These are phyloP conservation scores for Xyliphius kryptos DNA, from an alignment of 2,113 vertebrate genomes.

Conservation along the genomic window DNA sequence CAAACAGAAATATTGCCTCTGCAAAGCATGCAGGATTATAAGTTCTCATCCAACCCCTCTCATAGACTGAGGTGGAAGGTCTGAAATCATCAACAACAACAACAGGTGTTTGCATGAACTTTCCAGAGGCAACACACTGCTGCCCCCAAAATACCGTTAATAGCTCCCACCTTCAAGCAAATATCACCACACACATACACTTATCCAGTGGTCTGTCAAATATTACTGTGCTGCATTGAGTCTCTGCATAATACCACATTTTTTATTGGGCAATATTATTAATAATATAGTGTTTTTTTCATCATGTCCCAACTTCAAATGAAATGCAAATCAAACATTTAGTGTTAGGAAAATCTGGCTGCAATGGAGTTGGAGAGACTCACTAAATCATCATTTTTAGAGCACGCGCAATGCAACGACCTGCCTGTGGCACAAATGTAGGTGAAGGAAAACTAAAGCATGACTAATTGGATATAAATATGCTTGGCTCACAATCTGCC, in stretches of 20 bases:
- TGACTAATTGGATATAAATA: conserved; percentile 42
- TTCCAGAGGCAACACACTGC: not conserved
- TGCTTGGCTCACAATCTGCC: conserved; percentile 6
- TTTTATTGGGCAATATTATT: not conserved
- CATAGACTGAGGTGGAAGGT: not conserved
- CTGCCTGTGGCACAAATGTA: conserved; percentile 9
- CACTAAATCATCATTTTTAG: conserved; percentile 33
- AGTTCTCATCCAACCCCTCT: not conserved
- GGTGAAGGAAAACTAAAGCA: conserved; percentile 33
- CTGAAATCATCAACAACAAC: not conserved
- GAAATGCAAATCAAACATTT: conserved; percentile 4
- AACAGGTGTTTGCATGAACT: not conserved
- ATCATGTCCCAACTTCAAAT: not conserved
- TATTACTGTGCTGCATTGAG: not conserved
- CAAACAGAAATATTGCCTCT: not conserved
- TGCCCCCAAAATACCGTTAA: not conserved
- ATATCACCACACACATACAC: not conserved
- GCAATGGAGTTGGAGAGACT: conserved; percentile 12
- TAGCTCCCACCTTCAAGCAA: not conserved
- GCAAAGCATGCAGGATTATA: not conserved
- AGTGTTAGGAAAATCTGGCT: not conserved
- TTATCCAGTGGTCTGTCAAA: not conserved
- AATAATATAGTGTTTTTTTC: not conserved
- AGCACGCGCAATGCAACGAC: conserved; percentile 1
- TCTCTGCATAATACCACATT: not conserved